Evolutionary conservation across 2,797 vertebrate genomes (phyloP), one percentile per base, ranked within the genome.

Genomic region (Clarias platycephalus): DNA sequence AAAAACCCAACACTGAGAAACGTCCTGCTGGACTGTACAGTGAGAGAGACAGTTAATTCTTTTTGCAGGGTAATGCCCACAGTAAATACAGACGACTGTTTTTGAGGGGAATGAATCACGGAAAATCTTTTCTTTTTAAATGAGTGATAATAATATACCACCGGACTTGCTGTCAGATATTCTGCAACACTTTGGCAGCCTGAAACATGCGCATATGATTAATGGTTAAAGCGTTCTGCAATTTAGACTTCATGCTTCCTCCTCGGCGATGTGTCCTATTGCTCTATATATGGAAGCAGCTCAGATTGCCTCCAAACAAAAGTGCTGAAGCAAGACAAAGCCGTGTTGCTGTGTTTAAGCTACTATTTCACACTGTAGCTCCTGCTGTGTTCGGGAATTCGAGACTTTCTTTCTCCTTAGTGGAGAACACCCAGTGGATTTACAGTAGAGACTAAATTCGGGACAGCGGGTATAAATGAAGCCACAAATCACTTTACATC

Each of bases 261-360:
- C 80, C 74, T 55, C 63, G 53, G 12, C 13, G 28, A 68, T 70
- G 63, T 76, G 62, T 70, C 74, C 72, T 28, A n/a, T 49, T 80
- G 26, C 10, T 64, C 77, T 34, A 82, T 53, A 81, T 86, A 83
- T 68, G 70, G 81, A 83, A 87, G 53, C 76, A 63, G 62, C 81
- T 83, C 84, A 63, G 58, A 75, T 57, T 72, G 81, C 84, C 55
- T 75, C 81, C 68, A 64, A 76, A 82, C 77, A 76, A 83, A 76
- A 77, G 67, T 87, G 86, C 81, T 87, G 83, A 83, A 86, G 76
- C 75, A 80, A 63, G 80, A 83, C 76, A 85, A 80, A 83, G 22
- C 28, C 12, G 31, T 26, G 62, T 67, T 37, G 26, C 40, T 55
- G 81, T 60, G 37, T 83, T 83, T 68, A 58, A 76, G 63, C 76